Conservation (phyloP, 2,797 vertebrate species). For the Melanotaenia nigrans region DNA sequence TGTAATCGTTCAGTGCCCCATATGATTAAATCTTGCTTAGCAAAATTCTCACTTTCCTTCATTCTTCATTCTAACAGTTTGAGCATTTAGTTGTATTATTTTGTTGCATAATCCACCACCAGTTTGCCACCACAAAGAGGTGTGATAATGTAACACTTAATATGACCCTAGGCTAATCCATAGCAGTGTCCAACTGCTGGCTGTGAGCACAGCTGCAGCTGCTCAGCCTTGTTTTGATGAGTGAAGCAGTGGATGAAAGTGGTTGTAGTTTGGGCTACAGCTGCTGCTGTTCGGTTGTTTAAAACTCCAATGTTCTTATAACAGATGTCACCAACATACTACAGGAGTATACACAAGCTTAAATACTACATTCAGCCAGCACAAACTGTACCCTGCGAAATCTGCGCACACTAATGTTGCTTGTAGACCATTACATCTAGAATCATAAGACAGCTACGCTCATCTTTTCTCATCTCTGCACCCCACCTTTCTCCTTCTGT, state of each 20-base stretch:
- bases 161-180: conserved; percentile 2
- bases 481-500: neutral
- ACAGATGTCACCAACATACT: neutral
- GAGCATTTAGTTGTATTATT: neutral
- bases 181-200: neutral
- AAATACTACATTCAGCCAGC: neutral
- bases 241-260: neutral
- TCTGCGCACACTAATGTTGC: neutral
- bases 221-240: neutral
- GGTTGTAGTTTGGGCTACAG: neutral
- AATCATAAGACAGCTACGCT: neutral
- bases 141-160: neutral
- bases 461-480: neutral
- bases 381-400: neutral
- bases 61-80: neutral
- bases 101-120: neutral
- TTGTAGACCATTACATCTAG: neutral
- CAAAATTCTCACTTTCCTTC: neutral
- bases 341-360: neutral
- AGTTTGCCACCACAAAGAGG: neutral
- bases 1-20: neutral
- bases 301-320: neutral
- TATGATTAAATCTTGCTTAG: neutral
- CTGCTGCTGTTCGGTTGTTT: conserved; percentile 1
- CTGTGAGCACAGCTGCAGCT: conserved; percentile 10